phyloP scores from a whole-genome alignment of 2,113 vertebrate species.

The Campylomormyrus tamandua region DNA sequence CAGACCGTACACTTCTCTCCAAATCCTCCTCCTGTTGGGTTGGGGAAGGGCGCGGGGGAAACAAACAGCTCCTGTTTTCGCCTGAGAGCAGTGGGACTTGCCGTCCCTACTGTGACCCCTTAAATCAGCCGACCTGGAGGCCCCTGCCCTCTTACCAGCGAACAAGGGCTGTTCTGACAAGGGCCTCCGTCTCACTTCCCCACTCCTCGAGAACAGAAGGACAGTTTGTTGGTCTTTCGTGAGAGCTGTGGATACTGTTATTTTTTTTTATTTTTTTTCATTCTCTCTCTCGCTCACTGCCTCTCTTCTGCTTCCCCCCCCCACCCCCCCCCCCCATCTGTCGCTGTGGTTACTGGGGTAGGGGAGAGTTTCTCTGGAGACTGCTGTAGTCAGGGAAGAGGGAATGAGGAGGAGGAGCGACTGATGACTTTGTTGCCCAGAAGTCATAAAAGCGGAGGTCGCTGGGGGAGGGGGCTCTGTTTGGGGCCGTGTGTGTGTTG shows the following conservation, averaged over 20 bases:
- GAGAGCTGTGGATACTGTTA: constrained; percentile 11
- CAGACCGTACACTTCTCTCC: background rate
- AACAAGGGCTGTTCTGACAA: background rate
- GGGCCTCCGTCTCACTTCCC: background rate
- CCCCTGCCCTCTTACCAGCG: background rate
- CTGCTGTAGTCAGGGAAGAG: constrained; percentile 50
- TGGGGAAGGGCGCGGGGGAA: background rate
- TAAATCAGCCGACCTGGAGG: constrained; percentile 5
- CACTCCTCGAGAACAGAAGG: constrained; percentile 15
- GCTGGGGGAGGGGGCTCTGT: background rate
- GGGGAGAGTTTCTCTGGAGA: constrained; percentile 52
- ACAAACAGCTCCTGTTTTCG: constrained; percentile 15
- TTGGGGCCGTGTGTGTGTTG: background rate
- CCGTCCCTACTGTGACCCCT: constrained; percentile 11
- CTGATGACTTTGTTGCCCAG: constrained; percentile 8
- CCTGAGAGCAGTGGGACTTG: background rate
- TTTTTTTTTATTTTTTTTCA: background rate
- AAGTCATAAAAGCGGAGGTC: constrained; percentile 1
- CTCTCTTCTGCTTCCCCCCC: constrained; percentile 34
- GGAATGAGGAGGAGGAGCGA: constrained; percentile 35
- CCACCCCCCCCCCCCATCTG: constrained; percentile 54
- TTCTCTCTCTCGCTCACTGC: constrained; percentile 16
- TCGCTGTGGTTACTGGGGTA: constrained; percentile 56
- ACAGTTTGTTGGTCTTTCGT: constrained; percentile 15
- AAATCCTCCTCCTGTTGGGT: background rate